Base-by-base conservation (phyloP, 1,140 invertebrate species). In the Hirudo medicinalis region DNA sequence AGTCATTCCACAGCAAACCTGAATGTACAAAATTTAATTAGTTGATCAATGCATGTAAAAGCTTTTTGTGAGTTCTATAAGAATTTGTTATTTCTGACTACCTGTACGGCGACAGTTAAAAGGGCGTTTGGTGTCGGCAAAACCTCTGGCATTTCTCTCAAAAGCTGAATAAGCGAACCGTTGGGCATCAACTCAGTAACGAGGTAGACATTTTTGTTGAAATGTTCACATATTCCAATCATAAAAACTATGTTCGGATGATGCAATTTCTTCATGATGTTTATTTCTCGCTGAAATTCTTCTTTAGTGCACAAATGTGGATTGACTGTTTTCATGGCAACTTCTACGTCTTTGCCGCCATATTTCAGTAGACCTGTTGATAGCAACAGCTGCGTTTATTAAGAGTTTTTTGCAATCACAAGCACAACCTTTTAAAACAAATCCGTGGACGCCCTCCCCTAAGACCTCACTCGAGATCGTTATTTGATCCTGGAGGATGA, bases 181-280 rank as follows among this genome's bases (percentile, higher is more conserved):
- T 95, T 91, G 81, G 92, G 92, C 94, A 97, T 97, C 55, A 97
- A 83, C 84, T 97, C 94, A 0, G 94, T 97, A 60, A 97, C 94
- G 76, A 97, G 97, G 78, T 95, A 96, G 79, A 97, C 96, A 0
- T 94, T 94, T 82, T 97, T 93, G 79, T 97, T 93, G 77, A 93
- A 87, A 49, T 49, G 43, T 22, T 93, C 97, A 79, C 94, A 97
- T 17, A 97, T 94, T 19, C 94, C 94, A 81, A 94, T 97, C 55
- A 97, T 83, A 78, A 95, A 92, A 76, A 98, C 94, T 19, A 98
- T 85, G 82, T 97, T 97, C 43, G 85, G 87, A 82, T 98, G 94
- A 71, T 92, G 85, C 27, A 78, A 84, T 83, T 94, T 94, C 81
- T 97, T 97, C 94, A 97, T 97, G 57, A 97, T 96, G 83, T 95